A percentile compares a stretch with the other conserved stretches of the same genome.
phyloP scores from a whole-genome alignment of 2,888 invertebrate genomes.

The Sinopyrophorus schimmeli region DNA sequence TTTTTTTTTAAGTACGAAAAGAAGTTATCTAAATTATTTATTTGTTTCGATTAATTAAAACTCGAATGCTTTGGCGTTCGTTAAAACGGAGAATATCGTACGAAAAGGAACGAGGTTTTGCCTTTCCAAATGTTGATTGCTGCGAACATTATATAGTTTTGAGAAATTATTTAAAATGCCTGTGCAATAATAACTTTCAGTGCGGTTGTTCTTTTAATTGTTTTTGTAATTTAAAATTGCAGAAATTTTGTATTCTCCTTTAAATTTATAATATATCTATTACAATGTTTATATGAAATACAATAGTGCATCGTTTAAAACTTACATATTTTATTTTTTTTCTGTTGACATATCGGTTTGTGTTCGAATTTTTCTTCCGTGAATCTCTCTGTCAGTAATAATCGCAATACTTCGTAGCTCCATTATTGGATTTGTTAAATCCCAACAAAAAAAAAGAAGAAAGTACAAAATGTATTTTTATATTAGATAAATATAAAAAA shows the following conservation, averaged over 20 bases:
- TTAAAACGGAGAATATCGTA: too few relatives aligned
- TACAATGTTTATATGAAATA: neutral
- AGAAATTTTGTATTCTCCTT: slow-evolving; percentile 42
- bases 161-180: neutral
- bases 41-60: too few relatives aligned
- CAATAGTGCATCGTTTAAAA: slow-evolving; percentile 4
- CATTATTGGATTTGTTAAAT: neutral
- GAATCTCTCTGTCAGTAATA: neutral
- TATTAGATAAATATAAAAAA: slow-evolving; percentile 37
- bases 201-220: slow-evolving; percentile 18
- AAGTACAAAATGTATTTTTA: slow-evolving; percentile 44
- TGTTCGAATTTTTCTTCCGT: neutral
- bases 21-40: too few relatives aligned
- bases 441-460: too few relatives aligned
- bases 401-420: neutral
- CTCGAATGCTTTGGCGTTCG: too few relatives aligned
- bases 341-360: slow-evolving; percentile 47
- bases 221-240: slow-evolving; percentile 47
- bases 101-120: too few relatives aligned
- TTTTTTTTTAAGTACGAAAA: too few relatives aligned
- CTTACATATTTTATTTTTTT: slow-evolving; percentile 25
- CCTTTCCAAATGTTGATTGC: too few relatives aligned
- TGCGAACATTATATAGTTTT: too few relatives aligned
- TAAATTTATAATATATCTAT: slow-evolving; percentile 20
- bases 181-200: slow-evolving; percentile 1